These are phyloP conservation scores for Eudasyphora cyanicolor DNA, from an alignment of 2,888 invertebrate genomes.

Conservation along the genomic window DNA sequence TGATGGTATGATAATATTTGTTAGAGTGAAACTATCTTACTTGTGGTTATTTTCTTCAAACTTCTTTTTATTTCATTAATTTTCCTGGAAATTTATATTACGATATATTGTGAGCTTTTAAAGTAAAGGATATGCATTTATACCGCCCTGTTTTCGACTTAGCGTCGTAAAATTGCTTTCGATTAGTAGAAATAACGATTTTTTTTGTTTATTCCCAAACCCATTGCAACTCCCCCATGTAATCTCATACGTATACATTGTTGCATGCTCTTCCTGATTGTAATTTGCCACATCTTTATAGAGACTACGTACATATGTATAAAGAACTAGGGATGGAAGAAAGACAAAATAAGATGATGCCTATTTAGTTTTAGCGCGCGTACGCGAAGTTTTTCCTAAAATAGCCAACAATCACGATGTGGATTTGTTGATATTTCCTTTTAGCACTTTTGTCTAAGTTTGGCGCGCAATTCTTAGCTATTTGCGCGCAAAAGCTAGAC, in stretches of 20 bases:
- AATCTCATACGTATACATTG: not conserved
- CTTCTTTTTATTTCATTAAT: too few relatives aligned
- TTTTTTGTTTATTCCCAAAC: too few relatives aligned
- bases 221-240: not conserved
- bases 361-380: slow-evolving; percentile 34
- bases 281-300: not conserved
- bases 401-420: slow-evolving; percentile 45
- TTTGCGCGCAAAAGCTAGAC: slow-evolving; percentile 64
- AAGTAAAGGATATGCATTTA: too few relatives aligned
- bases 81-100: too few relatives aligned
- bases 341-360: not conserved
- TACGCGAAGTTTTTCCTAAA: slow-evolving; percentile 62
- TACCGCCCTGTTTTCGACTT: too few relatives aligned
- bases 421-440: slow-evolving; percentile 57
- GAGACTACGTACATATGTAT: not conserved
- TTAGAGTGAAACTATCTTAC: too few relatives aligned
- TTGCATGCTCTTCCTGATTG: not conserved
- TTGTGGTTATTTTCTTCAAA: too few relatives aligned
- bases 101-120: too few relatives aligned
- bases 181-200: too few relatives aligned
- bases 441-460: slow-evolving; percentile 28
- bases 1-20: too few relatives aligned
- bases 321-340: not conserved
- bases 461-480: slow-evolving; percentile 4
- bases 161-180: not conserved